Base-by-base conservation (phyloP, 2,888 invertebrate genomes). In the Diachrysia chrysitis region DNA sequence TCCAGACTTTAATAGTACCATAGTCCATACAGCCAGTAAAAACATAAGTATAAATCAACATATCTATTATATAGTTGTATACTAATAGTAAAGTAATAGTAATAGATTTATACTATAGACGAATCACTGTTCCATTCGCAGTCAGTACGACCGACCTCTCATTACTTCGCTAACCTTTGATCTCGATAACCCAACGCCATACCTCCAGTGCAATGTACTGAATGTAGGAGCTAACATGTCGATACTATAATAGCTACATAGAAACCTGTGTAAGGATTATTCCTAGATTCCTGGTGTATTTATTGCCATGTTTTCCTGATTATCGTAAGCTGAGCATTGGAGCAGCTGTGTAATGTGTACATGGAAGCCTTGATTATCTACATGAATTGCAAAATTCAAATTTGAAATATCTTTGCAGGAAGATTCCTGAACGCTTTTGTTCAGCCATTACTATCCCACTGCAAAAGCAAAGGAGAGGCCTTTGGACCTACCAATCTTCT, bases 121-220 rank as follows among this genome's bases (percentile, higher is more conserved):
- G 70, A 66, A 73, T 62, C 63, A 77, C 61, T 66, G 63, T 77
- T 73, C 70, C 69, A 63, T 65, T 70, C 70, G 58, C 60, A 37
- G 37, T 35, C 35, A 32, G 21, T 57, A 57, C 32, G 64, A 42
- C 6, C 70, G 63, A 76, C 68, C 73, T 61, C 74, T 76, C 78
- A 78, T 76, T 73, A 78, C 74, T 76, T 76, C 37, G 58, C 68
- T 75, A 64, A 72, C 74, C 74, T 76, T 68, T 75, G 69, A 58
- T 48, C 76, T 21, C 42, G 72, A 76, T 75, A 76, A 75, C 74
- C 76, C 69, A 61, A 46, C 59, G 71, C 71, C 48, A 66, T 73
- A 57, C 71, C 71, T 75, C 19, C 58, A 62, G 16, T 68, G 63
- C 72, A 71, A 61, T 57, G 61, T 71, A 55, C 57, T 42, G 25